A percentile compares a stretch with the other conserved stretches of the same genome.
Conservation (phyloP, 2,797 vertebrate species). For the Danio albolineatus region DNA sequence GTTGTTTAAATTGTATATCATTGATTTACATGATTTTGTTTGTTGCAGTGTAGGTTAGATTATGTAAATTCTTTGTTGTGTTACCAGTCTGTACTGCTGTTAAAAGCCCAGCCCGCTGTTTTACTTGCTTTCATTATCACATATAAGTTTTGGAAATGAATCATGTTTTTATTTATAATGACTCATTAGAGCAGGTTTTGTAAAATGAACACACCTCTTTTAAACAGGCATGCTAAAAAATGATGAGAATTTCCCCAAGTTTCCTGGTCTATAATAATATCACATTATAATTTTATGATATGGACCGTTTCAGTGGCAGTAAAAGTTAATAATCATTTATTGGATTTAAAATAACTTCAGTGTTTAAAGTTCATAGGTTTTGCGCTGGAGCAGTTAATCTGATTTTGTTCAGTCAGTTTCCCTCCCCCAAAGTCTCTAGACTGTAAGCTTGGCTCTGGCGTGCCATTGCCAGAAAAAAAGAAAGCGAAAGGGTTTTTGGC, state of each 20-base stretch:
- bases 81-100: background rate
- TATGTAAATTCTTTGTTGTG: background rate
- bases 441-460: background rate
- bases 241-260: slow-evolving; percentile 12
- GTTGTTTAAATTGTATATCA: no score
- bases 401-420: background rate
- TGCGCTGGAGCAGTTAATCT: background rate
- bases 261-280: background rate
- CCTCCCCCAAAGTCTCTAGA: background rate
- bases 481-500: slow-evolving; percentile 32
- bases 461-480: slow-evolving; percentile 31
- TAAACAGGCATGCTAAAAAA: background rate
- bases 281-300: slow-evolving; percentile 1
- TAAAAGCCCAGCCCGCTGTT: background rate
- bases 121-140: slow-evolving; percentile 16
- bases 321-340: slow-evolving; percentile 23
- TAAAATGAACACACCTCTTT: background rate
- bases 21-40: no score
- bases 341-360: background rate
- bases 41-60: background rate
- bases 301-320: background rate
- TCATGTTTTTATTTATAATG: background rate
- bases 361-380: slow-evolving; percentile 4
- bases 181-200: background rate
- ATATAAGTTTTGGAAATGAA: background rate